phyloP scores from a whole-genome alignment of 2,888 invertebrate genomes.

The Drosophila tripunctata region DNA sequence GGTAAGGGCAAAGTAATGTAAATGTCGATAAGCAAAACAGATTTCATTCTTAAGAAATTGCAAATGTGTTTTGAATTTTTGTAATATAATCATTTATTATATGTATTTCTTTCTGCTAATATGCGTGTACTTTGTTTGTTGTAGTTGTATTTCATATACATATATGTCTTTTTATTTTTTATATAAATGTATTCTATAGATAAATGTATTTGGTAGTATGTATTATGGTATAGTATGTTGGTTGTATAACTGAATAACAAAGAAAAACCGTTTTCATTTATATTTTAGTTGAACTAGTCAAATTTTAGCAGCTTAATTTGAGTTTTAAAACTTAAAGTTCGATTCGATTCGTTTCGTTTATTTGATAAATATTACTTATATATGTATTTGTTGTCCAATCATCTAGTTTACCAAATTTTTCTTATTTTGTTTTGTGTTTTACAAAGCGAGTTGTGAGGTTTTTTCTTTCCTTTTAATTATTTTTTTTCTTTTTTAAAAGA shows the following conservation, averaged over 20 bases:
- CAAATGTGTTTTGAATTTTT: neutral
- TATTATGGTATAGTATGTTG: constrained; percentile 20
- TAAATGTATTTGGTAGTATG: constrained; percentile 19
- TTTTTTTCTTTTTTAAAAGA: constrained; percentile 19
- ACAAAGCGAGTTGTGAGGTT: constrained; percentile 2
- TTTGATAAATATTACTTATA: constrained; percentile 62
- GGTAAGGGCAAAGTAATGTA: neutral
- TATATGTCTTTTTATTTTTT: constrained; percentile 36
- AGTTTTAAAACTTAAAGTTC: constrained; percentile 72
- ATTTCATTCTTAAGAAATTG: neutral
- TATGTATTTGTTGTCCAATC: constrained; percentile 22
- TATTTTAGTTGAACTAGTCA: constrained; percentile 13
- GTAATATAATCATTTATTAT: constrained; percentile 59
- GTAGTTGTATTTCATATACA: constrained; percentile 47
- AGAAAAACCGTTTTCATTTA: constrained; percentile 44
- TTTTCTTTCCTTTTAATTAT: no score
- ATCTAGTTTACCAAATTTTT: constrained; percentile 1
- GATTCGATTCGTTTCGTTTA: constrained; percentile 57
- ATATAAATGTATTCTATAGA: constrained; percentile 47
- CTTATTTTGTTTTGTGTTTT: constrained; percentile 5
- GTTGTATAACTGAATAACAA: constrained; percentile 62
- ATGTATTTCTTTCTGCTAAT: constrained; percentile 67
- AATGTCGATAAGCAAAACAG: neutral
- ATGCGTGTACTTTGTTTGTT: constrained; percentile 70
- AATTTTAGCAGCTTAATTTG: constrained; percentile 24